Base-by-base conservation (phyloP, 30 jellyfish, hydroid and myxozoan species). In the Turritopsis dohrnii region DNA sequence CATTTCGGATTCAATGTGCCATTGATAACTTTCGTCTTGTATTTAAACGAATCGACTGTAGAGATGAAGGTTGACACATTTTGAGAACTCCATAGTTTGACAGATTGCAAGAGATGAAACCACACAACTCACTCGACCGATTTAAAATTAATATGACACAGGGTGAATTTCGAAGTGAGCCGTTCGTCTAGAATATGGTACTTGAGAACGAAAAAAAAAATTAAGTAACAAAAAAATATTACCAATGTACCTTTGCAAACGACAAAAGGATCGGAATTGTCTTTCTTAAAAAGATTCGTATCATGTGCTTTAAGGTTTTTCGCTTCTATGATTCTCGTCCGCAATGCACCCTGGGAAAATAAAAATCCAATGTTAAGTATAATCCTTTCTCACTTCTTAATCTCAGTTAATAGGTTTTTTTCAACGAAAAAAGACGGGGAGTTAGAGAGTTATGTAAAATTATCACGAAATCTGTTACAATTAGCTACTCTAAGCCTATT, bases 231-330 rank as follows among this genome's bases (percentile, higher is more conserved):
- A 31, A 5, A 25, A 21, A 19, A 27, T 7, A 72, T 1, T 77
- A 29, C 1, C 3, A 18, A 22, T 92, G 25, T 30, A 94, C 99
- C 96, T 29, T 86, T 84, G 22, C 86, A 29, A 21, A 89, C 41
- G 13, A 83, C 97, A 53, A 85, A 94, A 0, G 99, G 99, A 52
- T 94, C 99, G 0, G 99, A 94, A 23, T 93, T 79, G 85, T 94
- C 76, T 83, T 89, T 89, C 81, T 87, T 85, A 90, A 94, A 94
- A 24, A 94, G 84, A 65, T 94, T 94, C 21, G 27, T 84, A 80
- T 94, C 99, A 76, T 77, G 85, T 52, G 97, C 99, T 21, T 69
- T 71, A 9, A 94, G 88, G 81, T 94, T 96, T 30, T 79, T 89
- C n/a, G 97, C 99, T 84, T 87, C 97, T 22, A 88, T 65, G 21